Evolutionary conservation across 1,140 invertebrate genomes (phyloP).

Genomic region (Akabosia matsudoensis): DNA sequence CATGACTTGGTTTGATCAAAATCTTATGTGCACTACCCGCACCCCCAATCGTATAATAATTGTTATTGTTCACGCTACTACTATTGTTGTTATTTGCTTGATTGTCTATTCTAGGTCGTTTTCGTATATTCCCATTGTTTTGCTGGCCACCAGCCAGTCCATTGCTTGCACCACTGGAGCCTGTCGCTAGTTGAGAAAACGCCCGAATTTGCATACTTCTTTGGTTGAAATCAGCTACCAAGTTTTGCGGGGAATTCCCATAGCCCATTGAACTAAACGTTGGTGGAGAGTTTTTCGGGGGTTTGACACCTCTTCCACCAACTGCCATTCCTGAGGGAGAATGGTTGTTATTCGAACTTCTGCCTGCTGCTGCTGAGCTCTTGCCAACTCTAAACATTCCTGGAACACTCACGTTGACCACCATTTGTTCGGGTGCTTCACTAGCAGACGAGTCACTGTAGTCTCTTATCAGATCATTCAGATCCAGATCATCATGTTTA

Average conservation of each 20-base stretch:
- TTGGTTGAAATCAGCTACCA: neutral
- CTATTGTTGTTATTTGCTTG: neutral
- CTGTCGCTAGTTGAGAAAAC: neutral
- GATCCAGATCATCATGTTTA: constrained; percentile 25
- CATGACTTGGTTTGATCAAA: constrained; percentile 19
- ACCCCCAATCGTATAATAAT: neutral
- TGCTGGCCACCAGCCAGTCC: no score
- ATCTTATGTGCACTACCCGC: constrained; percentile 1
- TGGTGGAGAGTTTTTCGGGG: constrained; percentile 3
- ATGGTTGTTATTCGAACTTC: neutral
- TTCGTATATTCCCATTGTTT: neutral
- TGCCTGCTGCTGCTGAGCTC: neutral
- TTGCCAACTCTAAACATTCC: neutral
- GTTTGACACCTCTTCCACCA: neutral
- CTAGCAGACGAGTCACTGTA: constrained; percentile 15
- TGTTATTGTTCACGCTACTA: neutral
- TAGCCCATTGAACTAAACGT: neutral
- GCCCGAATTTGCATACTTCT: constrained; percentile 11
- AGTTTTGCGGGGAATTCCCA: neutral
- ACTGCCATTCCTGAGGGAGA: neutral
- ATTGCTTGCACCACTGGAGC: neutral
- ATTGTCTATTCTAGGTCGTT: constrained; percentile 17
- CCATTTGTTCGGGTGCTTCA: constrained; percentile 13
- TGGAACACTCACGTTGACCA: constrained; percentile 14
- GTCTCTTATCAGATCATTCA: constrained; percentile 16